Evolutionary conservation across 2,888 invertebrate species (phyloP).

Genomic region (Drosophila yooni): DNA sequence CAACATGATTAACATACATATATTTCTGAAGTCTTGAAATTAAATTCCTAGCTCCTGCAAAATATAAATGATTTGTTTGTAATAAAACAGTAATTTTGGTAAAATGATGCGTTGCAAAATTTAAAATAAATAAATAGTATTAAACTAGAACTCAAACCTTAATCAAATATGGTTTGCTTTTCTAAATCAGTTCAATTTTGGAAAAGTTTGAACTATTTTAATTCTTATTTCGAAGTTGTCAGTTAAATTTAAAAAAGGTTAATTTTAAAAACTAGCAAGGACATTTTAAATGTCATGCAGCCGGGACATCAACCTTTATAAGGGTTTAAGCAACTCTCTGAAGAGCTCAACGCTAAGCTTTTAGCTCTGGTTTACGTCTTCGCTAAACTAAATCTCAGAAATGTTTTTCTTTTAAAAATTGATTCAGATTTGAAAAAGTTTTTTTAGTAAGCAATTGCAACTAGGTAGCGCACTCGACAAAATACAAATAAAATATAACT

Average conservation of each 20-base stretch:
- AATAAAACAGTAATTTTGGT: not conserved
- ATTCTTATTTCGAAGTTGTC: not conserved
- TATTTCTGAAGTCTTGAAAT: not conserved
- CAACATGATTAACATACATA: not conserved
- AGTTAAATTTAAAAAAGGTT: not conserved
- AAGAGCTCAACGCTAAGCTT: conserved; percentile 10
- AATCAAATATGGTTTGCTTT: not conserved
- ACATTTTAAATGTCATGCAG: not conserved
- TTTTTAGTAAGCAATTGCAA: too few relatives aligned
- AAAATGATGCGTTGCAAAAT: not conserved
- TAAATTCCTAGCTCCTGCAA: not conserved
- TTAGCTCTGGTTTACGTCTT: not conserved
- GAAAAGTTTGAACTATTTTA: not conserved
- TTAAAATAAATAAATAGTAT: not conserved
- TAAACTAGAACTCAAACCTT: not conserved
- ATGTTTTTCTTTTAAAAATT: too few relatives aligned
- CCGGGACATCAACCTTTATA: not conserved
- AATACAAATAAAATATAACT: not conserved
- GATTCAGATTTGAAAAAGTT: too few relatives aligned
- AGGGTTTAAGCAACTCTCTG: not conserved
- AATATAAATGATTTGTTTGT: not conserved
- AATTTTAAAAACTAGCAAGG: not conserved
- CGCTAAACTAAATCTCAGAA: not conserved
- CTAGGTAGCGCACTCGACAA: too few relatives aligned
- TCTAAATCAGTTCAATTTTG: not conserved